Base-by-base conservation (phyloP, 2,888 invertebrate genomes). In the Empis stercorea region DNA sequence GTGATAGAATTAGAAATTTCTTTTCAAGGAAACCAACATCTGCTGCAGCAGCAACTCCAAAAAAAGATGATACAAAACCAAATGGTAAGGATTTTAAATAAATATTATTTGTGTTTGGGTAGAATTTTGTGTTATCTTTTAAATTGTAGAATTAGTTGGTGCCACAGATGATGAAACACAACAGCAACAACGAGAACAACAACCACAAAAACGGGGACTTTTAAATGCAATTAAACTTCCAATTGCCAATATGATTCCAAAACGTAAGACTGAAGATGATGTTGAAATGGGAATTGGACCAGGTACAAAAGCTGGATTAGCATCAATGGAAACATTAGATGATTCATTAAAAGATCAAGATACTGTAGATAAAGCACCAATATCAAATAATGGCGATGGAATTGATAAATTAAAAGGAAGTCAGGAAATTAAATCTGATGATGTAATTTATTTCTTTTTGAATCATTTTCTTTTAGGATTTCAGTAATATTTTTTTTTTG, bases 251-350 rank as follows among this genome's bases (percentile, higher is more conserved):
- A 71, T 77, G 58, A 74, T 78, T 56, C 76, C 79, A 58, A 75
- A 72, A 57, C 70, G 71, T 58, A 69, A 66, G 54, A 65, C 70
- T 57, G 48, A 64, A 46, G 73, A 68, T 39, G 67, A 73, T 59
- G 64, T 70, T 7, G 76, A 78, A 61, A 63, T 73, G 30, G 74
- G 76, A 48, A 66, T 72, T 43, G 76, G 73, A 48, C 61, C 72
- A 46, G 75, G 75, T 49, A 65, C 68, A n/a, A 79, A 79, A 55
- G 84, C 84, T 7, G 80, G 84, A 16, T 71, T 87, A 44, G 87
- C 87, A 2, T 87, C 87, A 7, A 81, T 84, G 76, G 87, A 87
- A 65, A 87, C 87, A 1, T 70, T 87, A 40, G 87, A 85, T 60
- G 87, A 87, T 56, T 80, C 80, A 54, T 66, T 74, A 15, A 73